Percentiles rank a stretch among this genome's conserved stretches.
phyloP scores from a whole-genome alignment of 1,140 invertebrate species.

The Phortica variegata region DNA sequence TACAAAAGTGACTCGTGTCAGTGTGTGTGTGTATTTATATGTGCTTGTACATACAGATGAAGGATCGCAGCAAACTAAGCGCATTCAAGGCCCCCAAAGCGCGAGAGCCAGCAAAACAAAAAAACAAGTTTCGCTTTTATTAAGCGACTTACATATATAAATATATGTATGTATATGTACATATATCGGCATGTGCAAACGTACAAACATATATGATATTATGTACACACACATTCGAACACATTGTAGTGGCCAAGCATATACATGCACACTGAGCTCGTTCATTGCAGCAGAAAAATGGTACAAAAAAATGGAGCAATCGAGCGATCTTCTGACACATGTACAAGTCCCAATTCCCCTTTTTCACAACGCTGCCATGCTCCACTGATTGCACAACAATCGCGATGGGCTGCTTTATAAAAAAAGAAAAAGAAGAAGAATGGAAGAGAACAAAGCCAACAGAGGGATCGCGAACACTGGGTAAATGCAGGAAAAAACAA shows the following conservation, averaged over 20 bases:
- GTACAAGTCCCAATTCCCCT: too few species aligned
- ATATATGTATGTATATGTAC: constrained; percentile 11
- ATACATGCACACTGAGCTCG: constrained; percentile 13
- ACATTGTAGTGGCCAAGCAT: too few species aligned
- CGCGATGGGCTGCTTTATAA: too few species aligned
- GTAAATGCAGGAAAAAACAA: too few species aligned
- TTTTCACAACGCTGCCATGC: too few species aligned
- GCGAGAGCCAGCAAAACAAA: constrained; percentile 9
- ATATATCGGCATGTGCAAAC: constrained; percentile 6
- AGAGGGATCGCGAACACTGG: too few species aligned
- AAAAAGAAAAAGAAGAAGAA: too few species aligned
- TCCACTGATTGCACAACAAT: constrained; percentile 53
- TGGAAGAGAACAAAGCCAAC: too few species aligned
- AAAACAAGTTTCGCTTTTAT: constrained; percentile 52
- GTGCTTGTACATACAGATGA: constrained; percentile 13
- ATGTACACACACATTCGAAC: constrained; percentile 20
- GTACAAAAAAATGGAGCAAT: too few species aligned
- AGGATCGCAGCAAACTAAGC: constrained; percentile 42
- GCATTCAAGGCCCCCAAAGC: constrained; percentile 43
- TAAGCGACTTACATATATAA: constrained; percentile 33
- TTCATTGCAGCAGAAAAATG: constrained; percentile 46
- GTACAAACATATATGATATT: constrained; percentile 22
- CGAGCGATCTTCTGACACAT: too few species aligned
- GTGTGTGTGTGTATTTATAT: too few species aligned
- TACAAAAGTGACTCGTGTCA: too few species aligned